Percentiles rank a stretch among this genome's conserved stretches.
Evolutionary conservation across 1,140 invertebrate genomes (phyloP).

Genomic region (Anastrepha obliqua): DNA sequence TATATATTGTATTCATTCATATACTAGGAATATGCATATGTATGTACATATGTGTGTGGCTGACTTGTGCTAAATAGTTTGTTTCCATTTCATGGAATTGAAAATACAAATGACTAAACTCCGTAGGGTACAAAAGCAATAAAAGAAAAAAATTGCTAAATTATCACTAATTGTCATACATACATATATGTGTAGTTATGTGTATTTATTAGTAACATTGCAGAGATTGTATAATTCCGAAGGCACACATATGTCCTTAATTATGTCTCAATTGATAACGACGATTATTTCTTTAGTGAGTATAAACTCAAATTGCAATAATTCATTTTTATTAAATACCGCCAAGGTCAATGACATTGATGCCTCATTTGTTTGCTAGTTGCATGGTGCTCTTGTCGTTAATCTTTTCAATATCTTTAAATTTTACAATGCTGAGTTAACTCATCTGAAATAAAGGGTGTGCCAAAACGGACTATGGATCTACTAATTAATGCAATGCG

Average conservation of each 20-base stretch:
- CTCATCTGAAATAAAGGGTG: too few species aligned
- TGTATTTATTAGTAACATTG: background rate
- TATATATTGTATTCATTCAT: background rate
- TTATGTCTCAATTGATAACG: conserved; percentile 33
- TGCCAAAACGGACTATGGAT: too few species aligned
- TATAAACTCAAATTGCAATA: background rate
- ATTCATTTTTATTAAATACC: conserved; percentile 1
- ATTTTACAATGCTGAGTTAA: too few species aligned
- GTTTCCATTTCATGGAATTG: conserved; percentile 24
- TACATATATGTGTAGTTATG: background rate
- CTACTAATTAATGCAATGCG: too few species aligned
- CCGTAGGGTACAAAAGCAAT: background rate
- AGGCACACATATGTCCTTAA: background rate
- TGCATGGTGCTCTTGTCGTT: too few species aligned
- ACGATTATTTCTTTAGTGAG: background rate
- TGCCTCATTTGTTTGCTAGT: background rate
- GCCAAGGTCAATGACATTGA: conserved; percentile 15
- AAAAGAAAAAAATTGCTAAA: background rate
- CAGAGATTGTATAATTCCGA: background rate
- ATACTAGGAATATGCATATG: background rate
- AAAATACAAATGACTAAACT: conserved; percentile 9
- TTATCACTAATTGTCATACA: background rate
- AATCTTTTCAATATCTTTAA: too few species aligned
- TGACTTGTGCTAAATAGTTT: conserved; percentile 7
- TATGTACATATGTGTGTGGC: background rate